Evolutionary conservation across 2,888 invertebrate genomes (phyloP), one percentile per base, ranked within the genome.

Genomic region (Anticlea derivata): DNA sequence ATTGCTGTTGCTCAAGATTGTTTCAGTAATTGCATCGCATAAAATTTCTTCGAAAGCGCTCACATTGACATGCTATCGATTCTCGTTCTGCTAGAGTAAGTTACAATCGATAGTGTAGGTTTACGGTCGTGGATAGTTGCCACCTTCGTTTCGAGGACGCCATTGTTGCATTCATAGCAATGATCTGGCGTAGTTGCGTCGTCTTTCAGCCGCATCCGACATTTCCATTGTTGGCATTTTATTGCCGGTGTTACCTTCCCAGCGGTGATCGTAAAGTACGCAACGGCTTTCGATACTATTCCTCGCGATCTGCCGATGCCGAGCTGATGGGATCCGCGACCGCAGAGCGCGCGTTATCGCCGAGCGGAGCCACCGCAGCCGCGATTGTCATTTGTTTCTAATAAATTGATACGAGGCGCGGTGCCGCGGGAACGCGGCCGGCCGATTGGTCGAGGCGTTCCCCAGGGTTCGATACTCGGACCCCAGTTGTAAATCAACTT

Each of bases 401-500:
- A 88, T 89, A 88, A 89, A 88, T 88, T 90, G 89, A 90, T 90
- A 89, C 75, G 76, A 82, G 77, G 73, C 70, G 77, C 76, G 79
- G 78, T 65, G 70, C 70, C 66, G 70, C 70, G 71, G 62, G 68
- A 62, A 61, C 66, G 69, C 65, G 60, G 74, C 62, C 61, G 58
- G 72, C 75, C 81, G 66, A 90, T 89, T 89, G 89, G 89, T 74
- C 75, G 83, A 80, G 78, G 80, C 84, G 78, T 78, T 78, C 79
- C 83, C 74, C 80, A 72, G 69, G 79, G 80, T 77, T 81, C 84
- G 80, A 83, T 83, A 78, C 86, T 78, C 82, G 73, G 78, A 73
- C 85, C 80, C 70, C 79, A 73, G 86, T 77, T 84, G 89, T 90
- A 90, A 90, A 90, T 90, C 89, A 90, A 87, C 84, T 90, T 90